Conservation (phyloP, 2,113 vertebrate genomes). For the Oncorhynchus gorbuscha region DNA sequence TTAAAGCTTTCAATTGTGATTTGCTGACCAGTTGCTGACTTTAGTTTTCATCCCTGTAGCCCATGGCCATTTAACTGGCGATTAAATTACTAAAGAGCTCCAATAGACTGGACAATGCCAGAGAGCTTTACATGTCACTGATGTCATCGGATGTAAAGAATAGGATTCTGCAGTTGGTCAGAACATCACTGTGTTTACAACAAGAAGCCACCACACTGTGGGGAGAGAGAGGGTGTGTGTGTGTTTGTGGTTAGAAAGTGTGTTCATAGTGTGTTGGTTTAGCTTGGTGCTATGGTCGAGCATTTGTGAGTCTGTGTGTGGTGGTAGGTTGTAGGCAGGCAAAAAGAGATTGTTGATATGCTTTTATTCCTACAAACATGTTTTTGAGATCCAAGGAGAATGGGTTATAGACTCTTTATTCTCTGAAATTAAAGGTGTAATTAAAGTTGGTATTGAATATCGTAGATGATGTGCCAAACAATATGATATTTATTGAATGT, state of each 20-base stretch:
- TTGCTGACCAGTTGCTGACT: constrained; percentile 88
- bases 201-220: constrained; percentile 43
- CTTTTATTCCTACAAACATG: constrained; percentile 7
- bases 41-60: constrained; percentile 65
- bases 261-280: background rate
- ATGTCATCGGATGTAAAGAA: constrained; percentile 65
- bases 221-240: background rate
- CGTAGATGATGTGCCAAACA: no score
- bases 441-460: no score
- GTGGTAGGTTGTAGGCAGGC: background rate
- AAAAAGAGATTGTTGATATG: background rate
- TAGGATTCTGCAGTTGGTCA: constrained; percentile 46
- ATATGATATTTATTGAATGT: background rate
- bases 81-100: constrained; percentile 64
- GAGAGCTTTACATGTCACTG: constrained; percentile 68
- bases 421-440: background rate
- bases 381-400: background rate
- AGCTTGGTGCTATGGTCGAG: constrained; percentile 7
- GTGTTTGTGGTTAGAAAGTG: background rate
- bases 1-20: constrained; percentile 78
- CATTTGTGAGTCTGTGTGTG: constrained; percentile 8
- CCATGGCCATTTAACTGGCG: constrained; percentile 61
- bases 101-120: constrained; percentile 65
- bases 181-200: constrained; percentile 63
- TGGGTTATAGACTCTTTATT: background rate